phyloP scores from a whole-genome alignment of 2,113 vertebrate genomes.

The Nematolebias whitei region DNA sequence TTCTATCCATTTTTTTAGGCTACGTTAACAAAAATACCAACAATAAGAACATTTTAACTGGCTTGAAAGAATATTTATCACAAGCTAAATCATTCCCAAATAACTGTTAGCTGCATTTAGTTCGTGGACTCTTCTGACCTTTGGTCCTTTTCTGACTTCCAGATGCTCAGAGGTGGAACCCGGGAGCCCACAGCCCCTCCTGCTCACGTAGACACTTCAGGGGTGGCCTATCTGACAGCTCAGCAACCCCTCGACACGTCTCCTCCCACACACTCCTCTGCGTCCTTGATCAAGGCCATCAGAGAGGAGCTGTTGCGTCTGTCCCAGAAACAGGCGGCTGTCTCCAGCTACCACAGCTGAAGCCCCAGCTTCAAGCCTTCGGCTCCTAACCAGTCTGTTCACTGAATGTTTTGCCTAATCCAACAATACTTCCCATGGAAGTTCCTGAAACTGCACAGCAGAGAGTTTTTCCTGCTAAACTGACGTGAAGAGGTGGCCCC shows the following conservation, averaged over 20 bases:
- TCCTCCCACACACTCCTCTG: slow-evolving; percentile 91
- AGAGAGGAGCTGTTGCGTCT: slow-evolving; percentile 96
- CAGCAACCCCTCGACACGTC: slow-evolving; percentile 85
- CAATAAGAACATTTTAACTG: no score
- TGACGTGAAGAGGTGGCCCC: slow-evolving; percentile 26
- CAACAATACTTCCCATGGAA: slow-evolving; percentile 76
- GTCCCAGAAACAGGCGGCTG: slow-evolving; percentile 93
- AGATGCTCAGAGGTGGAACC: slow-evolving; percentile 84
- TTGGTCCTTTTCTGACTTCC: slow-evolving; percentile 85
- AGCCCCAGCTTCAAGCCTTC: slow-evolving; percentile 47
- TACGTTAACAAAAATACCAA: no score
- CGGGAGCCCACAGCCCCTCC: slow-evolving; percentile 86
- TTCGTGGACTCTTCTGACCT: slow-evolving; percentile 85
- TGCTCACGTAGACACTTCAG: slow-evolving; percentile 81
- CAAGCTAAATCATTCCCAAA: no score
- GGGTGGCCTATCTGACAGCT: slow-evolving; percentile 84
- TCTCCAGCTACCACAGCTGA: slow-evolving; percentile 93
- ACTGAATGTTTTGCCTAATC: slow-evolving; percentile 48
- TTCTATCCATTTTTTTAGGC: no score
- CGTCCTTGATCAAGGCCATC: slow-evolving; percentile 98
- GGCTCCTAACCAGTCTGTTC: slow-evolving; percentile 53
- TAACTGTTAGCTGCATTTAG: slow-evolving; percentile 58
- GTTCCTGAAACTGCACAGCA: slow-evolving; percentile 56
- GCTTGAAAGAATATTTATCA: no score
- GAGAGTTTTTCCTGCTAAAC: slow-evolving; percentile 51